Conservation (phyloP, 1,140 invertebrate species). For the Paralvinella palmiformis region DNA sequence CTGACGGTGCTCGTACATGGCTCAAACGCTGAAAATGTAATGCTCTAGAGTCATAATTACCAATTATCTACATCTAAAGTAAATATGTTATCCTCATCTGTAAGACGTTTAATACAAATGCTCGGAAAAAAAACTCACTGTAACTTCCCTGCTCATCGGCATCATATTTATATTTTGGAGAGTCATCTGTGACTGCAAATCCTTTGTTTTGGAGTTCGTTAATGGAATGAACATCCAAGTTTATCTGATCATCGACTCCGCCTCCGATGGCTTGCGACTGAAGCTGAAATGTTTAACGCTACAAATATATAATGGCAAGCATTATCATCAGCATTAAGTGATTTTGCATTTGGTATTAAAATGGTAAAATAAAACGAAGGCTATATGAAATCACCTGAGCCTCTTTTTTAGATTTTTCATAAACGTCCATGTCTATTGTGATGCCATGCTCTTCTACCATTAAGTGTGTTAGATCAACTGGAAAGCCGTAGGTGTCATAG, state of each 20-base stretch:
- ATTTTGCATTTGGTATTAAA: neutral
- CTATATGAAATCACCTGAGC: constrained; percentile 75
- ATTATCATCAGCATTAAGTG: neutral
- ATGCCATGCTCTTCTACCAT: constrained; percentile 96
- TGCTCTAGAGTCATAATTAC: too few relatives aligned
- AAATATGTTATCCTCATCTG: too few relatives aligned
- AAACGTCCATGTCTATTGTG: constrained; percentile 76
- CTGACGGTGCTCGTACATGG: constrained; percentile 53
- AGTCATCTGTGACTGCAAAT: constrained; percentile 81
- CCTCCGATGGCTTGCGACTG: constrained; percentile 77
- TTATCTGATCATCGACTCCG: constrained; percentile 71
- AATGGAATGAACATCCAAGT: constrained; percentile 90
- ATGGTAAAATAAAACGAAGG: too few relatives aligned
- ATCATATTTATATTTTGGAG: constrained; percentile 82
- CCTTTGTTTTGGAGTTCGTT: constrained; percentile 70
- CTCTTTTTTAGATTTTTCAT: constrained; percentile 86
- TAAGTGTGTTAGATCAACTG: constrained; percentile 91
- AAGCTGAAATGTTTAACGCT: constrained; percentile 49
- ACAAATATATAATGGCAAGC: neutral
- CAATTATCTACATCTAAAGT: too few relatives aligned
- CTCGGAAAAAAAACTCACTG: constrained; percentile 28
- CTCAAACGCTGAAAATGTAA: constrained; percentile 49
- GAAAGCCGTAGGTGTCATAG: constrained; percentile 99
- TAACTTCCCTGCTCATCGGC: constrained; percentile 39
- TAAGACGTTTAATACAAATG: too few relatives aligned